Conservation (phyloP, 2,888 invertebrate species). For the Ellobium chinense region DNA sequence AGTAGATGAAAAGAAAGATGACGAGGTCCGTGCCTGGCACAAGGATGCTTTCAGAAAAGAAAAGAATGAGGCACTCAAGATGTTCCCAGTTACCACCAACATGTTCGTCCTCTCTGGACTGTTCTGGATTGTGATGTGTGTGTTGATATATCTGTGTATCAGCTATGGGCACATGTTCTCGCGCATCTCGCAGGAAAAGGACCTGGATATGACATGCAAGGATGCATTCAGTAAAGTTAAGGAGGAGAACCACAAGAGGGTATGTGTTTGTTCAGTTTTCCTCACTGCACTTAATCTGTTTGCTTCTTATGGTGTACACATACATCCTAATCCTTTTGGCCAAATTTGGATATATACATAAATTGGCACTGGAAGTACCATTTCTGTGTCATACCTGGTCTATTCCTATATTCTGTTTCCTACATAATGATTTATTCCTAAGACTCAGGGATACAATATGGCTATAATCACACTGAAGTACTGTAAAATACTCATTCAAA, state of each 20-base stretch:
- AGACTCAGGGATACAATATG: too few relatives aligned
- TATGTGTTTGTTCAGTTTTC: constrained; percentile 27
- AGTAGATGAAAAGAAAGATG: constrained; percentile 31
- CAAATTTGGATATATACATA: too few relatives aligned
- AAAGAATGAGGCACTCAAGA: background rate
- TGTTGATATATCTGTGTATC: constrained; percentile 19
- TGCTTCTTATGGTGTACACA: background rate
- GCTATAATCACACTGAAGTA: too few relatives aligned
- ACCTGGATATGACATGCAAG: constrained; percentile 23
- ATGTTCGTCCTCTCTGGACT: constrained; percentile 44
- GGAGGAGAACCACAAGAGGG: constrained; percentile 38
- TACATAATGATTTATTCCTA: too few relatives aligned
- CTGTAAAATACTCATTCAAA: too few relatives aligned
- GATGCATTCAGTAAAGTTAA: constrained; percentile 17
- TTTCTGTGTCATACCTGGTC: too few relatives aligned
- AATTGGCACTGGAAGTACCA: too few relatives aligned
- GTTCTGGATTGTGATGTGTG: constrained; percentile 41
- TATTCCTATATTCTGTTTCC: too few relatives aligned
- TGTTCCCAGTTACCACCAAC: constrained; percentile 48
- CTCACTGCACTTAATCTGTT: background rate
- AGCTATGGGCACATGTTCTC: constrained; percentile 33
- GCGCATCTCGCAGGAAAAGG: constrained; percentile 41
- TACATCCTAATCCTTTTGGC: too few relatives aligned
- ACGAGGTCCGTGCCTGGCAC: constrained; percentile 5
- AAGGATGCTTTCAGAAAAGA: background rate